Evolutionary conservation across 2,888 invertebrate genomes (phyloP).

Genomic region (Cephus pygmeus): DNA sequence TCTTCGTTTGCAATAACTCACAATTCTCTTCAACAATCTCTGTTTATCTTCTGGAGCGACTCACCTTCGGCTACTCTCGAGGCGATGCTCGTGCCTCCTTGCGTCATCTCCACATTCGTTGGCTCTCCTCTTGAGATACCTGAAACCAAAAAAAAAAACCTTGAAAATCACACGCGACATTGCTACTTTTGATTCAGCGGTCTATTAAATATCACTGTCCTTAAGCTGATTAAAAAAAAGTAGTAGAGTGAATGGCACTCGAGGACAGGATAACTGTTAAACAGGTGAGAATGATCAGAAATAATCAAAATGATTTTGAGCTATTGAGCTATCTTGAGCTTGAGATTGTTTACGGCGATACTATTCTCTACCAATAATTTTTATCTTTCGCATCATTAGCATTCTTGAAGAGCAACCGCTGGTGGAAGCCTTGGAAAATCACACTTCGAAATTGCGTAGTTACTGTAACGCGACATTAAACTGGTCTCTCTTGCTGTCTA

Average conservation of each 20-base stretch:
- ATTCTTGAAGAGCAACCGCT: not conserved
- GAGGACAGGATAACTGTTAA: no score
- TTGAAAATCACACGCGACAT: not conserved
- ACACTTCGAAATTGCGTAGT: not conserved
- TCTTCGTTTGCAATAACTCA: not conserved
- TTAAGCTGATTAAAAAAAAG: not conserved
- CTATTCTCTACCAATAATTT: not conserved
- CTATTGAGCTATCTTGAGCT: not conserved
- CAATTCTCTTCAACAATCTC: not conserved
- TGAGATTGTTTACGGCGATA: not conserved
- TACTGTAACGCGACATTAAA: not conserved
- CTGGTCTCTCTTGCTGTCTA: not conserved
- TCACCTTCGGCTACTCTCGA: conserved; percentile 48
- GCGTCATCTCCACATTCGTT: conserved; percentile 45
- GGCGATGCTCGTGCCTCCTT: conserved; percentile 32
- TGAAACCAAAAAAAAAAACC: conserved; percentile 30
- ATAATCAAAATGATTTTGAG: not conserved
- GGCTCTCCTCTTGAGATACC: conserved; percentile 34
- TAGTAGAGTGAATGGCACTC: not conserved
- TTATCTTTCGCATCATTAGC: not conserved
- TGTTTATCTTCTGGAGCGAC: conserved; percentile 4
- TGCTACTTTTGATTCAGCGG: not conserved
- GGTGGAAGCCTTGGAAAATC: not conserved
- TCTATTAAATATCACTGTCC: not conserved
- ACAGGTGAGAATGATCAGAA: no score